Percentiles rank a stretch among this genome's conserved stretches.
Conservation (phyloP, 2,888 invertebrate species). For the Prenolepis imparis region DNA sequence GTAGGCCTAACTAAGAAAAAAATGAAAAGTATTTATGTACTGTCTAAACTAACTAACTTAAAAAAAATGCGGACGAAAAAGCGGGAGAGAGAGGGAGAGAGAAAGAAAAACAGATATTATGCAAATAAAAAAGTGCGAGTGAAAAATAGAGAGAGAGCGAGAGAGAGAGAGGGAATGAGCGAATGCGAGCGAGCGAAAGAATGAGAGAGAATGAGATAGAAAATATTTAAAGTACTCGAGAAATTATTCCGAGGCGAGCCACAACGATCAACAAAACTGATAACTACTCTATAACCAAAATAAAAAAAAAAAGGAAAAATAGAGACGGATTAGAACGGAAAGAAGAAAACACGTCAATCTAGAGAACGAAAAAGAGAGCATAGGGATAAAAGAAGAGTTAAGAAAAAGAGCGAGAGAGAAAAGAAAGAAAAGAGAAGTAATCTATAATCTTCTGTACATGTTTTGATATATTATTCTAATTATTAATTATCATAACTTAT, state of each 20-base stretch:
- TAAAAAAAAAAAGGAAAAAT: constrained; percentile 56
- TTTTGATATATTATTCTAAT: constrained; percentile 84
- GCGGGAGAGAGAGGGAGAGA: constrained; percentile 54
- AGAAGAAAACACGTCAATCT: constrained; percentile 41
- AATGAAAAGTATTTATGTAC: constrained; percentile 82
- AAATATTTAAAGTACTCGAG: constrained; percentile 70
- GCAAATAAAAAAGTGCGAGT: constrained; percentile 56
- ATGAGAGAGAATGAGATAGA: constrained; percentile 53
- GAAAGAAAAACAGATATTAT: constrained; percentile 47
- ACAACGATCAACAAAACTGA: constrained; percentile 78
- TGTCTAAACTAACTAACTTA: constrained; percentile 82
- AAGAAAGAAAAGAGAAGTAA: constrained; percentile 75
- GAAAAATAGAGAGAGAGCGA: constrained; percentile 52
- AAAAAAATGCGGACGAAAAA: constrained; percentile 74
- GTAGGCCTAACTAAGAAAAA: constrained; percentile 84
- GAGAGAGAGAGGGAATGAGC: constrained; percentile 19
- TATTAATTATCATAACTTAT: constrained; percentile 85
- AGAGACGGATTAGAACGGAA: constrained; percentile 31
- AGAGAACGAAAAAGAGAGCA: constrained; percentile 58
- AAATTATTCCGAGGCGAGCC: constrained; percentile 75
- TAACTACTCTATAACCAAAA: constrained; percentile 63
- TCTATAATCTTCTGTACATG: constrained; percentile 86
- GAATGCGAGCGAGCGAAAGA: constrained; percentile 33
- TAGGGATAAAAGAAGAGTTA: constrained; percentile 37
- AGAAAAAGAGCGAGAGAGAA: constrained; percentile 45